Percentiles rank a stretch among this genome's conserved stretches.
Conservation (phyloP, 2,113 vertebrate species). For the Ovis canadensis region DNA sequence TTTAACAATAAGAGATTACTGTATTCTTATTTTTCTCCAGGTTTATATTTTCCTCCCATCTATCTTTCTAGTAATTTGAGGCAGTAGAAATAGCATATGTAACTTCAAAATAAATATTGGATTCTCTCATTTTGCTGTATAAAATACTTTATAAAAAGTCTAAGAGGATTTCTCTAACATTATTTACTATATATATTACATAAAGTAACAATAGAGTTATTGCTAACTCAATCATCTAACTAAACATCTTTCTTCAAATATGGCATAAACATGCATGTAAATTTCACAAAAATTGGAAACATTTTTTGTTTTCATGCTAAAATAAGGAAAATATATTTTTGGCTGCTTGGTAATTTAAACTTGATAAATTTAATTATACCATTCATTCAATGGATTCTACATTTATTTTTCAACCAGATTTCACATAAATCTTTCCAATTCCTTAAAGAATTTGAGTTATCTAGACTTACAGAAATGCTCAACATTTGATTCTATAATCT, state of each 20-base stretch:
- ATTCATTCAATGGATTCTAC: background rate
- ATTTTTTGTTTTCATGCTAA: background rate
- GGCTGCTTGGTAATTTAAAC: background rate
- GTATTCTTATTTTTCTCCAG: background rate
- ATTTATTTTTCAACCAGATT: background rate
- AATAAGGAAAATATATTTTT: background rate
- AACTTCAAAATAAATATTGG: background rate
- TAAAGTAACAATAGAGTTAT: background rate
- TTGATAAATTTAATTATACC: background rate
- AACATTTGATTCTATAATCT: background rate
- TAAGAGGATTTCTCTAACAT: background rate
- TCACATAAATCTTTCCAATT: background rate
- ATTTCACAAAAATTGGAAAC: background rate
- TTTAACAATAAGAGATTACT: background rate
- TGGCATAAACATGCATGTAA: background rate
- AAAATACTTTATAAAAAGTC: background rate
- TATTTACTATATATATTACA: background rate
- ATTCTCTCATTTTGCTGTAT: background rate
- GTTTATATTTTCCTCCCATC: background rate
- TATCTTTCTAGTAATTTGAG: background rate
- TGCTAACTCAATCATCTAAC: background rate
- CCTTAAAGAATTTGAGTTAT: background rate
- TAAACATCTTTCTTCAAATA: background rate
- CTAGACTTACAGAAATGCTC: background rate
- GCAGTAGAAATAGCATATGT: background rate